Base-by-base conservation (phyloP, 2,888 invertebrate genomes). In the Dorcus parallelipipedus region DNA sequence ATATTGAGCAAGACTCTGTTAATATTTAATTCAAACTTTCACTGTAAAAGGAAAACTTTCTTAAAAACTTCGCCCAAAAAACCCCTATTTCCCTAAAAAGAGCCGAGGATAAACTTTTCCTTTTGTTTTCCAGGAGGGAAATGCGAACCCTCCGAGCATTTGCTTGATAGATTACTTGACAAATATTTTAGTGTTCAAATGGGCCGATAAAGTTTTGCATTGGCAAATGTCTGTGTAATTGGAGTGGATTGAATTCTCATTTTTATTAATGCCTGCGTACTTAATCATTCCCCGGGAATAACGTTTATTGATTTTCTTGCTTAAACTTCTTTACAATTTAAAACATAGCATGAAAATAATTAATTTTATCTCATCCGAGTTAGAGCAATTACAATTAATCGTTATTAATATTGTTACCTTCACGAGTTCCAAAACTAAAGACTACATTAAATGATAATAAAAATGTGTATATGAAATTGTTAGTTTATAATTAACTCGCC, bases 121-220 rank as follows among this genome's bases (percentile, higher is more conserved):
- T 66, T 65, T 68, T 67, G 67, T 68, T 69, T 66, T 63, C 64
- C 54, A 56, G 58, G 60, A 61, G 54, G 50, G 59, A 52, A 49
- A 54, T 33, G 52, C 54, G 52, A 47, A 55, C 62, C 55, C 62
- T 64, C 65, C 62, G 62, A 56, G 59, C 61, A 64, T 65, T 57
- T 67, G 67, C 70, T 73, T 73, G 73, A 73, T 74, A 69, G 74
- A 74, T 74, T 72, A 71, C 72, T 71, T 66, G 68, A 69, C 73
- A 73, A 73, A 73, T 73, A 74, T 73, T 73, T 73, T 73, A 73
- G 71, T 71, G 72, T 73, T 73, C 72, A 71, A 71, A 71, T 69
- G 69, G 67, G 62, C 68, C 68, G 70, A 68, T 70, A 68, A 72
- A 73, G 69, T 71, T 71, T 64, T 64, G 63, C 68, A 66, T 67